Evolutionary conservation across 2,888 invertebrate species (phyloP).

Genomic region (Caenorhabditis sp.): DNA sequence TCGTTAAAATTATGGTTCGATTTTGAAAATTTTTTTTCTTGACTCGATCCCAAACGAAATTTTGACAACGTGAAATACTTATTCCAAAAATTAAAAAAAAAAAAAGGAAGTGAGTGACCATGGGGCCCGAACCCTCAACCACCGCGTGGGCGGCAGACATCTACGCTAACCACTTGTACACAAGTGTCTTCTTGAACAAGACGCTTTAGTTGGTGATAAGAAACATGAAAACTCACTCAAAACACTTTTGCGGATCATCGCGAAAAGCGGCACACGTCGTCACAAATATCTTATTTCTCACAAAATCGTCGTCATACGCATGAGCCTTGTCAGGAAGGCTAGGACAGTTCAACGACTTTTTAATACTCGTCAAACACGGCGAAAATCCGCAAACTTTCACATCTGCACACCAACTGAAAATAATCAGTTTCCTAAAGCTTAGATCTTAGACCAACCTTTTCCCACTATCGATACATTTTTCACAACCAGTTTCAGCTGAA

Average conservation of each 20-base stretch:
- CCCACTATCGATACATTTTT: conserved; percentile 13
- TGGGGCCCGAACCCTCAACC: too few species aligned
- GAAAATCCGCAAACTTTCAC: conserved; percentile 26
- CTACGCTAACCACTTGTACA: too few species aligned
- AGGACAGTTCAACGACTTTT: conserved; percentile 43
- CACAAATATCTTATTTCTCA: conserved; percentile 44
- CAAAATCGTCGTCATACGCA: conserved; percentile 43
- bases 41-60: too few species aligned
- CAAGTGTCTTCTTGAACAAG: too few species aligned
- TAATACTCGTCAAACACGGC: conserved; percentile 27
- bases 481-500: neutral
- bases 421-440: neutral
- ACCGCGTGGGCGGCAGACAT: too few species aligned
- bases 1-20: too few species aligned
- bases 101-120: too few species aligned
- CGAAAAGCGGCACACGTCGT: conserved; percentile 45
- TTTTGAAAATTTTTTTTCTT: conserved; percentile 24
- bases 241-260: conserved; percentile 47
- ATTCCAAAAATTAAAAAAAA: too few species aligned
- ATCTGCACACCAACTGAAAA: conserved; percentile 30
- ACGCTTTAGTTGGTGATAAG: conserved; percentile 10
- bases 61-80: too few species aligned
- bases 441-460: conserved; percentile 21
- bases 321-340: conserved; percentile 33
- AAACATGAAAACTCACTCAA: conserved; percentile 22